Conservation (phyloP, 2,113 vertebrate species). For the Ceyx melanurus region DNA sequence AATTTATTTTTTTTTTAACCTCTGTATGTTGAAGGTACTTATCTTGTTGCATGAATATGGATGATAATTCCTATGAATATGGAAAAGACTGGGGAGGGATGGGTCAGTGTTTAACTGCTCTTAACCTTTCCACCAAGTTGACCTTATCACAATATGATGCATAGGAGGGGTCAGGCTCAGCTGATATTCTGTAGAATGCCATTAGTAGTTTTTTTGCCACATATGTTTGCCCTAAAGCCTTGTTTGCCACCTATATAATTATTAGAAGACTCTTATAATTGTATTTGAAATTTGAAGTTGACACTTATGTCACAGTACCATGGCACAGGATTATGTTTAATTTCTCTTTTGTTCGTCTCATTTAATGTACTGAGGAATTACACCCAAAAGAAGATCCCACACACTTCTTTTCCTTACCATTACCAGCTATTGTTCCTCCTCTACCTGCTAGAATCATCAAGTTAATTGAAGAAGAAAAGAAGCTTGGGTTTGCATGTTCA, state of each 20-base stretch:
- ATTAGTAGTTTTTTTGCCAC: constrained; percentile 76
- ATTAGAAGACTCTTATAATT: constrained; percentile 80
- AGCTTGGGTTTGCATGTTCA: not conserved
- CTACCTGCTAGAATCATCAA: not conserved
- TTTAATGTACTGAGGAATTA: constrained; percentile 61
- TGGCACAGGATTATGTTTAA: constrained; percentile 66
- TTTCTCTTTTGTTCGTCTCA: constrained; percentile 74
- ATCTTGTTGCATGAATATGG: constrained; percentile 76
- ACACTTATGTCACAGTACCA: constrained; percentile 65
- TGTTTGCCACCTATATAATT: constrained; percentile 78
- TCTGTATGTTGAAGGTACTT: constrained; percentile 67
- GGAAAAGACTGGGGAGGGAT: constrained; percentile 66
- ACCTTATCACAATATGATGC: constrained; percentile 42
- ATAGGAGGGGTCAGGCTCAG: constrained; percentile 40
- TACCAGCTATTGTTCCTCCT: not conserved
- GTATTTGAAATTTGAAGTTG: constrained; percentile 78
- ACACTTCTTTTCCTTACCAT: constrained; percentile 3
- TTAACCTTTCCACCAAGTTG: constrained; percentile 68
- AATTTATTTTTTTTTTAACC: constrained; percentile 52
- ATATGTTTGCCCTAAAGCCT: constrained; percentile 67
- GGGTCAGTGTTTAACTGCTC: constrained; percentile 69
- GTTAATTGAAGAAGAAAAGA: not conserved
- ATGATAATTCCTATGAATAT: constrained; percentile 73
- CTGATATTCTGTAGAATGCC: constrained; percentile 62
- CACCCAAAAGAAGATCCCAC: constrained; percentile 24